Percentiles rank a stretch among this genome's conserved stretches.
Conservation (phyloP, 2,797 vertebrate species). For the Molossus molossus region DNA sequence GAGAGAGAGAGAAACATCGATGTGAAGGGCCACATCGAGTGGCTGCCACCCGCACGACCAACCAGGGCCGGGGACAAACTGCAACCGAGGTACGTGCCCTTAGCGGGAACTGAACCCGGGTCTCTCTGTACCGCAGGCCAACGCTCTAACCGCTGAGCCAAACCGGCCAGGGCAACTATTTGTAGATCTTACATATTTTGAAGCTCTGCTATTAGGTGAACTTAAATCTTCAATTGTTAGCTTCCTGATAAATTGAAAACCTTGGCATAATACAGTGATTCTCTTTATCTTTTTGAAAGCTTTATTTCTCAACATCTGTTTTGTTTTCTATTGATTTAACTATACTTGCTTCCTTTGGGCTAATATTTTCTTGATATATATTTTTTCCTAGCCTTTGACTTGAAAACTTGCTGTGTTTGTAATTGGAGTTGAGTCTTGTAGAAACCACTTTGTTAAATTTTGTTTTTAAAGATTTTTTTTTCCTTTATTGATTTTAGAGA, state of each 20-base stretch:
- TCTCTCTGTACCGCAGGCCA: no score
- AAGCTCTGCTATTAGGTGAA: neutral
- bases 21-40: no score
- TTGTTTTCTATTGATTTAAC: neutral
- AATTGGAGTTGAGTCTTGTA: neutral
- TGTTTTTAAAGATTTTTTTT: neutral
- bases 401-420: neutral
- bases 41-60: no score
- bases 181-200: neutral
- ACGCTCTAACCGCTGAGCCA: no score
- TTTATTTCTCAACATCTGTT: neutral
- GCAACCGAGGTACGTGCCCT: no score
- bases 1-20: no score
- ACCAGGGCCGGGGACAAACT: no score
- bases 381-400: neutral
- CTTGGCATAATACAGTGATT: neutral
- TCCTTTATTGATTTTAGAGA: no score
- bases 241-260: slow-evolving; percentile 21
- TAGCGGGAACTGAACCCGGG: no score
- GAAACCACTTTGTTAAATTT: neutral
- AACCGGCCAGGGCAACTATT: no score
- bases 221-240: neutral
- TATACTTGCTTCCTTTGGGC: neutral
- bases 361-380: neutral
- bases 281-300: neutral